phyloP scores from a whole-genome alignment of 1,140 invertebrate species.

The Lepidotrigona ventralis region DNA sequence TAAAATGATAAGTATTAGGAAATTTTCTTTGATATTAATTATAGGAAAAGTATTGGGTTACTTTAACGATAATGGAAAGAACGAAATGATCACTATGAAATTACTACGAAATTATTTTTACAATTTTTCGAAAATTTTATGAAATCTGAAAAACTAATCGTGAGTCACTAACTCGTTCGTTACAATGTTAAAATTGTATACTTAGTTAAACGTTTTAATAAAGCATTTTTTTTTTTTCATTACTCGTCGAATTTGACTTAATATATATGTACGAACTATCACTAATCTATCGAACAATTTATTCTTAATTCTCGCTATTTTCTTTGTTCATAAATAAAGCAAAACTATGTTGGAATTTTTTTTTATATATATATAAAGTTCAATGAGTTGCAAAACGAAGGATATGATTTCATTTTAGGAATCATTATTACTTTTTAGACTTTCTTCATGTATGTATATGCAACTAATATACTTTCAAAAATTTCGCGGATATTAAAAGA shows the following conservation, averaged over 20 bases:
- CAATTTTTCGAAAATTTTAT: background rate
- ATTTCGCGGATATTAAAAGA: background rate
- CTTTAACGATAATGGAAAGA: background rate
- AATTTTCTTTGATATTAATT: background rate
- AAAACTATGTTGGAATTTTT: background rate
- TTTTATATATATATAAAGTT: background rate
- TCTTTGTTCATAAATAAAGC: background rate
- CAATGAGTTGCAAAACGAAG: background rate
- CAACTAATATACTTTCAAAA: background rate
- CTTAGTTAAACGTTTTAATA: background rate
- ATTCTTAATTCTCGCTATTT: background rate
- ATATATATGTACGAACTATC: background rate
- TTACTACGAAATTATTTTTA: background rate
- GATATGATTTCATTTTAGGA: background rate
- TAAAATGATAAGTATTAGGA: background rate
- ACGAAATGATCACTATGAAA: background rate
- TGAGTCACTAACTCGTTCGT: background rate
- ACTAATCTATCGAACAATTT: background rate
- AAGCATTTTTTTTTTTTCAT: background rate
- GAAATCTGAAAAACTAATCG: background rate
- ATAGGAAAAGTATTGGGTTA: conserved; percentile 31
- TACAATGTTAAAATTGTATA: conserved; percentile 2
- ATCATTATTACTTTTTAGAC: background rate
- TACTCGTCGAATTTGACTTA: background rate
- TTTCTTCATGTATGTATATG: background rate